Percentiles rank a stretch among this genome's conserved stretches.
These are phyloP conservation scores for Parasteatoda lunata DNA, from an alignment of 2,888 invertebrate genomes.

Conservation along the genomic window DNA sequence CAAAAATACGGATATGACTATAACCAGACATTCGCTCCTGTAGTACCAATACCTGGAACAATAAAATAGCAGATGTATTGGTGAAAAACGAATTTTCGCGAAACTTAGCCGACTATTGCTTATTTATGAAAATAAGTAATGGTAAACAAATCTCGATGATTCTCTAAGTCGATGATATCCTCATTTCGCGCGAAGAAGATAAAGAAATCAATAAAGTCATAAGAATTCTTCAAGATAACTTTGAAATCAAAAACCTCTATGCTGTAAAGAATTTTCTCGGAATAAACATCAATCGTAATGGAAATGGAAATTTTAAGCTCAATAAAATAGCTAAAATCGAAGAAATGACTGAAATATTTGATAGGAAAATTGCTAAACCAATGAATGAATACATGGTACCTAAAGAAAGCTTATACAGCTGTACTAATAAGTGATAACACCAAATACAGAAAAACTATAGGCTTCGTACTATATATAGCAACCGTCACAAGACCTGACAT, in stretches of 20 bases:
- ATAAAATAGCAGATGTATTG: not conserved
- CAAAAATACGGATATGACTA: no score
- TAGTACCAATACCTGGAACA: no score
- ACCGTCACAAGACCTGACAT: slow-evolving; percentile 3
- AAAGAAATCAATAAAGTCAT: not conserved
- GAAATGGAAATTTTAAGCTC: not conserved
- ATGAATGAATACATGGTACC: not conserved
- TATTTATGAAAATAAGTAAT: not conserved
- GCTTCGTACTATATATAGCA: slow-evolving; percentile 2
- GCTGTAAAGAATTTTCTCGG: not conserved
- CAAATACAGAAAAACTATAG: not conserved
- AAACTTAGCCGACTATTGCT: not conserved
- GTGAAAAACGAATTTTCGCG: not conserved
- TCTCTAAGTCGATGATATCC: slow-evolving; percentile 7
- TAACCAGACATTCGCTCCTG: no score
- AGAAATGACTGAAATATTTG: slow-evolving; percentile 4
- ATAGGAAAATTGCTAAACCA: not conserved
- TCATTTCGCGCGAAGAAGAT: not conserved
- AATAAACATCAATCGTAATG: not conserved
- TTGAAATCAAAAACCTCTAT: not conserved
- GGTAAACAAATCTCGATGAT: not conserved
- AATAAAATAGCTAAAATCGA: slow-evolving; percentile 5
- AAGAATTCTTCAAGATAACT: not conserved
- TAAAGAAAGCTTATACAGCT: not conserved
- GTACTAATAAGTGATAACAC: not conserved